phyloP scores from a whole-genome alignment of 2,888 invertebrate genomes.

The Dryocosmus kuriphilus region DNA sequence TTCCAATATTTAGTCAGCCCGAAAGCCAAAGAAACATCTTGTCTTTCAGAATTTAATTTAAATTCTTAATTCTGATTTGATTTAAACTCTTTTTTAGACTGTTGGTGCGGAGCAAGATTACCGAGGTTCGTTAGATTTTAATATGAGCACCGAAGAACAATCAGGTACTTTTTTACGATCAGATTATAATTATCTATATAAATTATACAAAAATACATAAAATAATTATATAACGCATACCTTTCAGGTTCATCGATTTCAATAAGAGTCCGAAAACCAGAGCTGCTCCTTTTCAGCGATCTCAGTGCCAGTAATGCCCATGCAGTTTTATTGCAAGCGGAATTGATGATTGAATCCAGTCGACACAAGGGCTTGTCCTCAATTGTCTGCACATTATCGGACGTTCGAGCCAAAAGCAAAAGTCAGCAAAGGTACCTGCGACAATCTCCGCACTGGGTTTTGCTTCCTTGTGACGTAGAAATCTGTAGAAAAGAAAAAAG shows the following conservation, averaged over 20 bases:
- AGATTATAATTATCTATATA: background rate
- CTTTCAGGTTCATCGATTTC: slow-evolving; percentile 83
- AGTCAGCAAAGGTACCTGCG: slow-evolving; percentile 80
- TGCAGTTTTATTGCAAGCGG: slow-evolving; percentile 84
- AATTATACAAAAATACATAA: background rate
- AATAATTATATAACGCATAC: background rate
- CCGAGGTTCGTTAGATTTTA: slow-evolving; percentile 56
- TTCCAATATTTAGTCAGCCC: too few relatives aligned
- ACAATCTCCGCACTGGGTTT: slow-evolving; percentile 79
- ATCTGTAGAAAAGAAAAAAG: slow-evolving; percentile 82
- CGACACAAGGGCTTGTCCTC: slow-evolving; percentile 83
- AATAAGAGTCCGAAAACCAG: slow-evolving; percentile 87
- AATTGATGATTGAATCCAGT: slow-evolving; percentile 85
- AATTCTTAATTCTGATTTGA: slow-evolving; percentile 42
- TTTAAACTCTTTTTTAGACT: slow-evolving; percentile 29
- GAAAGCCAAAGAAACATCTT: too few relatives aligned
- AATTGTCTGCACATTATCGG: slow-evolving; percentile 82
- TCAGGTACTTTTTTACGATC: slow-evolving; percentile 67
- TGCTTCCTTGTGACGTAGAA: slow-evolving; percentile 86
- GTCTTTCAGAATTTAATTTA: background rate
- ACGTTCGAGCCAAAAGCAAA: slow-evolving; percentile 83
- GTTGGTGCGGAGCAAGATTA: slow-evolving; percentile 53
- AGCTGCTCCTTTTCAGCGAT: slow-evolving; percentile 86
- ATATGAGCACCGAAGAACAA: slow-evolving; percentile 76
- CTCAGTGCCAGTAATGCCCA: slow-evolving; percentile 82